Conservation (phyloP, 2,797 vertebrate species). For the Labeo calbasu region DNA sequence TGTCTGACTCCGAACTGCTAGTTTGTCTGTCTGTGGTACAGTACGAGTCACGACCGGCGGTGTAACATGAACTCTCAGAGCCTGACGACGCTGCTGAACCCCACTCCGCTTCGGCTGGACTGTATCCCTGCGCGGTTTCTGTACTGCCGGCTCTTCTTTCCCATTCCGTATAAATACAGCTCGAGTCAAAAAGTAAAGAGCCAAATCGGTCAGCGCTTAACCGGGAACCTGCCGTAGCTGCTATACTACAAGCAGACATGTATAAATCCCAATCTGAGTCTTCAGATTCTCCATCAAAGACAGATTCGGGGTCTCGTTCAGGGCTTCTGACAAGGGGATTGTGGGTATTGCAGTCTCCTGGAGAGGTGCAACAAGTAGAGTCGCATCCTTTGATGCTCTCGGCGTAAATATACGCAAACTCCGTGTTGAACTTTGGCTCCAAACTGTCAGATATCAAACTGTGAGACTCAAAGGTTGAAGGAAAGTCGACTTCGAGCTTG, state of each 20-base stretch:
- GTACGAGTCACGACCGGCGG: conserved; percentile 43
- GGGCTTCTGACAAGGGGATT: background rate
- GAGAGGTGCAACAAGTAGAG: conserved; percentile 18
- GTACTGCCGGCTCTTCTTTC: background rate
- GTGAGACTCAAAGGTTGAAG: conserved; percentile 50
- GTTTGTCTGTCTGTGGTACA: conserved; percentile 1
- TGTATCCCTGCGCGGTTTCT: background rate
- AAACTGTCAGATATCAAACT: background rate
- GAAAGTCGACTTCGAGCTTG: conserved; percentile 28
- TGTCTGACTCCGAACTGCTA: conserved; percentile 45
- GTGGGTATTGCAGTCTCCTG: conserved; percentile 7
- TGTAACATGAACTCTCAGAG: conserved; percentile 43
- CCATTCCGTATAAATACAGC: conserved; percentile 42
- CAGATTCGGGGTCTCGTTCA: background rate
- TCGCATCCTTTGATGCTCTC: conserved; percentile 54
- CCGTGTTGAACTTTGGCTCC: background rate
- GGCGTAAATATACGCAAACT: conserved; percentile 53
- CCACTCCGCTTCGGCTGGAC: conserved; percentile 21
- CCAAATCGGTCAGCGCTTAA: conserved; percentile 37
- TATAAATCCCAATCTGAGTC: conserved; percentile 48
- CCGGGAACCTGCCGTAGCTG: conserved; percentile 66
- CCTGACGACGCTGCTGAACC: conserved; percentile 58
- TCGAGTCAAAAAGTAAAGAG: conserved; percentile 11
- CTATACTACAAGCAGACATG: conserved; percentile 50
- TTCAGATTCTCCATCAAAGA: background rate